Evolutionary conservation across 2,888 invertebrate genomes (phyloP).

Genomic region (Archips xylosteana): DNA sequence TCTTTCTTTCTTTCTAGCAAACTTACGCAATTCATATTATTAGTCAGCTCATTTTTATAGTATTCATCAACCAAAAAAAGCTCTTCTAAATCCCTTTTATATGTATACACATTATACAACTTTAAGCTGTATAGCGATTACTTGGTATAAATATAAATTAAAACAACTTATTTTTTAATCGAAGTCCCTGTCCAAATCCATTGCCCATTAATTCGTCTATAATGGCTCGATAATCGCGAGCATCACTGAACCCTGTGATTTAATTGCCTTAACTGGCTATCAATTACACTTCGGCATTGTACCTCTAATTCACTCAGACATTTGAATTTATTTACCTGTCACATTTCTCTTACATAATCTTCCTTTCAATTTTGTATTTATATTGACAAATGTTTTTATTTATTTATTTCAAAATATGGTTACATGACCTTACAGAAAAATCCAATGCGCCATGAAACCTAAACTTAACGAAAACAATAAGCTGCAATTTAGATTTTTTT

Average conservation of each 20-base stretch:
- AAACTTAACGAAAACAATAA: too few species aligned
- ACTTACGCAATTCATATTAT: too few species aligned
- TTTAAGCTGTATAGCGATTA: not conserved
- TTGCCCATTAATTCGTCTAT: conserved; percentile 13
- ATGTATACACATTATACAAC: not conserved
- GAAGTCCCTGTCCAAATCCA: not conserved
- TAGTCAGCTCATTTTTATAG: too few species aligned
- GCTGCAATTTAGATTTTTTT: too few species aligned
- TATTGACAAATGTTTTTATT: too few species aligned
- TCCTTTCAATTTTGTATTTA: too few species aligned
- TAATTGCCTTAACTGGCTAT: conserved; percentile 20
- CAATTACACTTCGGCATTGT: conserved; percentile 1
- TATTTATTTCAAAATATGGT: too few species aligned
- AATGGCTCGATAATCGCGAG: conserved; percentile 20
- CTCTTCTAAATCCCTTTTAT: not conserved
- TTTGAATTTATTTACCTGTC: not conserved
- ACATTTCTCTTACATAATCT: not conserved
- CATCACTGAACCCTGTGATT: conserved; percentile 17
- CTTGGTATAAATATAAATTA: not conserved
- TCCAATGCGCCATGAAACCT: too few species aligned
- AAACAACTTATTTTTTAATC: not conserved
- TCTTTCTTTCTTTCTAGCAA: too few species aligned
- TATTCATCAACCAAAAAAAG: too few species aligned
- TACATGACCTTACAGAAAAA: too few species aligned
- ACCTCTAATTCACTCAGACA: not conserved